Evolutionary conservation across 2,888 invertebrate genomes (phyloP).

Genomic region (Salpingus planirostris): DNA sequence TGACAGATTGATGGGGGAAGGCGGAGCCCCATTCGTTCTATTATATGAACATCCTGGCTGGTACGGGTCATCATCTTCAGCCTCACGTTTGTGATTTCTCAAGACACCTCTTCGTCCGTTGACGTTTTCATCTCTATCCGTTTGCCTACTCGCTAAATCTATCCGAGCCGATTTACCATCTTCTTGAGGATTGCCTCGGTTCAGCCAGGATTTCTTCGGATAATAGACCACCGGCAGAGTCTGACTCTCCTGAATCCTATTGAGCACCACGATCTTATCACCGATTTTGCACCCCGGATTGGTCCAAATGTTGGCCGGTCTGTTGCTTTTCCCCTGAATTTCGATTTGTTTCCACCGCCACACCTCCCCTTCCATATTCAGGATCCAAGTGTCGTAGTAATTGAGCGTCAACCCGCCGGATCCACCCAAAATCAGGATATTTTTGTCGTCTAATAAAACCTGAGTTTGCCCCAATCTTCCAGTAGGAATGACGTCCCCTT

Average conservation of each 20-base stretch:
- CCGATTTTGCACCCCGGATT: slow-evolving; percentile 82
- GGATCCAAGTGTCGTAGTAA: slow-evolving; percentile 85
- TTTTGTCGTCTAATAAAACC: slow-evolving; percentile 65
- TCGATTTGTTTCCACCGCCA: slow-evolving; percentile 72
- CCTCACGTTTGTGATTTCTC: slow-evolving; percentile 30
- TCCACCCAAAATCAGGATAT: slow-evolving; percentile 76
- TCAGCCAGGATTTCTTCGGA: slow-evolving; percentile 27
- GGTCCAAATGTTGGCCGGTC: slow-evolving; percentile 85
- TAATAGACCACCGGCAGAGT: slow-evolving; percentile 50
- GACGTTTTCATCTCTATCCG: slow-evolving; percentile 61
- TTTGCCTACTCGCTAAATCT: slow-evolving; percentile 34
- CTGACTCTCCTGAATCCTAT: slow-evolving; percentile 50
- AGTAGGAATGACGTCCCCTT: slow-evolving; percentile 26
- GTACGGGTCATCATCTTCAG: no score
- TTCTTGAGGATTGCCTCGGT: slow-evolving; percentile 17
- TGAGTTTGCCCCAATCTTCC: slow-evolving; percentile 87
- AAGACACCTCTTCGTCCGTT: slow-evolving; percentile 60
- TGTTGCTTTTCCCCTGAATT: slow-evolving; percentile 68
- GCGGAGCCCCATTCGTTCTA: no score
- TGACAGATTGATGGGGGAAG: no score
- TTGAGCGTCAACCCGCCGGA: slow-evolving; percentile 80
- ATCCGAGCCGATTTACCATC: slow-evolving; percentile 26
- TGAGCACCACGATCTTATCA: slow-evolving; percentile 68
- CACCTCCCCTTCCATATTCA: slow-evolving; percentile 59
- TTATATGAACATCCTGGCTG: no score